Base-by-base conservation (phyloP, 2,113 vertebrate species). In the Ochotona curzoniae region DNA sequence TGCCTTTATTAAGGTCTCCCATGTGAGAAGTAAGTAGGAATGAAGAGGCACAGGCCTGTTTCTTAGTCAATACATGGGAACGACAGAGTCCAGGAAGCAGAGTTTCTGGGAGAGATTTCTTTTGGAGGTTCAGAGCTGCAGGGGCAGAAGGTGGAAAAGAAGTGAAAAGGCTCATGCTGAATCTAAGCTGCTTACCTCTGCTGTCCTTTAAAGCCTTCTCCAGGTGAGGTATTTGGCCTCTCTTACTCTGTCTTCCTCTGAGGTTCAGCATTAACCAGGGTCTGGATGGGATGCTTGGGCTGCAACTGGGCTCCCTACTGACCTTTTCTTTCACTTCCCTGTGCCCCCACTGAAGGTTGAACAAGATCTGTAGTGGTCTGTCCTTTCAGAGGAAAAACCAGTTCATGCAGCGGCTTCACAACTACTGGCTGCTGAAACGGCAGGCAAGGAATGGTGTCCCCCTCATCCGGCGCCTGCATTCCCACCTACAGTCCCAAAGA, bases 351-450 rank as follows among this genome's bases (percentile, higher is more conserved):
- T 95, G 73, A 98, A 99, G 99, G 98, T 98, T 99, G 97, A 99
- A 98, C 98, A 99, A 99, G 97, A 98, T 99, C 96, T 99, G 98
- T 98, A 99, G 99, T 91, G 99, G 99, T 96, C 98, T 99, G 60
- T 97, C 98, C 87, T 96, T 99, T 95, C 99, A 99, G 98, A 99
- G 97, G 97, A 99, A 99, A 98, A 99, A 97, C 97, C 99, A 99
- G 96, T 99, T 99, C 97, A 99, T 99, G 98, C 99, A 99, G 96
- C 98, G 99, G 96, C 98, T 99, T 80, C 99, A 99, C 97, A 99
- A 95, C 97, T 99, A 99, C 97, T 99, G 99, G 99, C 98, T 99
- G 90, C 97, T 99, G 96, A 99, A 99, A 96, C 98, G 99, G 14
- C 99, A 99, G 97, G 99, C 99, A 0, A 98, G 99, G 97, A 99